Evolutionary conservation across 2,888 invertebrate species (phyloP), one percentile per base, ranked within the genome.

Genomic region (Ophion obscuratus): DNA sequence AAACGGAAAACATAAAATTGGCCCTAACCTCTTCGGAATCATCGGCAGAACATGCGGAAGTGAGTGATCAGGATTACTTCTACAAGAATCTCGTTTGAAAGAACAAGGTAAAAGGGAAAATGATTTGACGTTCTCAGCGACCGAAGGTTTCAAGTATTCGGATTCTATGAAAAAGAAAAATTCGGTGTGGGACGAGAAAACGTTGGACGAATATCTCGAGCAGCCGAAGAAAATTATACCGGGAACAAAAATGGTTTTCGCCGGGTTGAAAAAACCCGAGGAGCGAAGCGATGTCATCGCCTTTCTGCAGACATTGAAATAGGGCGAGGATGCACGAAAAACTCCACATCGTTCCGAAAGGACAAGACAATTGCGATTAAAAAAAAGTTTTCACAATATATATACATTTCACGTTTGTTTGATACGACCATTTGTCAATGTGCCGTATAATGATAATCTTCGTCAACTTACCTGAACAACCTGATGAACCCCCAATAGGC

Each of bases 181-280:
- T 40, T 95, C 97, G 68, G 95, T 95, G 17, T 97, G 97, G 97
- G 94, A 93, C 87, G 95, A 95, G 59, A 95, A 95, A n/a, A 96
- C 96, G 0, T 92, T 97, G 84, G 95, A 96, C 89, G 95, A 95
- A 80, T 97, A 97, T 92, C 94, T 97, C 87, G 95, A 95, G 89
- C 95, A 96, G 91, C 97, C 97, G 4, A 97, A 96, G 94, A 96
- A 96, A 92, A 97, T 95, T 93, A 96, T 97, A 89, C 97, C 97
- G 0, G 97, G 97, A 61, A 97, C 97, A 5, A 97, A 96, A 93
- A 97, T 97, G 97, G 95, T 96, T 53, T 97, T 97, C 91, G 95
- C 96, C 71, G 97, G 97, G 10, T 91, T 97, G 70, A 97, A 97
- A 94, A 97, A 97, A 92, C 94, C 95, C 57, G 93, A 95, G 31